Percentiles rank a stretch among this genome's conserved stretches.
Evolutionary conservation across 2,113 vertebrate species (phyloP).

Genomic region (Labeo rohita): DNA sequence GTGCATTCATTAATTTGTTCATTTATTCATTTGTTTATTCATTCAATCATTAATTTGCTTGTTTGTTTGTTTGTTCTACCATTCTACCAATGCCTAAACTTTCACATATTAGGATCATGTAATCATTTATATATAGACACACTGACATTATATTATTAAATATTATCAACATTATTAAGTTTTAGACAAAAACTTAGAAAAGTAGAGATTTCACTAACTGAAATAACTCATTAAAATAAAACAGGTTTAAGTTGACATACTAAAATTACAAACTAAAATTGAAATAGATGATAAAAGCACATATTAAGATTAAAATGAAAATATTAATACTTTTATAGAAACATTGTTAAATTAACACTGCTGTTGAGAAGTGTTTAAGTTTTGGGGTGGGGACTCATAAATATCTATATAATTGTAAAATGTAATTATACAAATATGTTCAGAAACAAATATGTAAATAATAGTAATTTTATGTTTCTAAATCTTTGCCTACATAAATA

Average conservation of each 20-base stretch:
- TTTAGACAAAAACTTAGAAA: neutral
- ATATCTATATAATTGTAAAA: neutral
- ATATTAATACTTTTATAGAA: too few relatives aligned
- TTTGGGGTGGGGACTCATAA: neutral
- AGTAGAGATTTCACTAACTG: too few relatives aligned
- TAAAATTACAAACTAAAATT: too few relatives aligned
- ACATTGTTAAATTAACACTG: neutral
- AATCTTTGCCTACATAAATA: neutral
- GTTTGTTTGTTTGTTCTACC: too few relatives aligned
- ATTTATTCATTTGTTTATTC: too few relatives aligned
- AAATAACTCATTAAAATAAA: neutral
- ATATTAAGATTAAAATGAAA: too few relatives aligned
- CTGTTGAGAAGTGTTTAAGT: neutral
- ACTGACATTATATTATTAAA: too few relatives aligned
- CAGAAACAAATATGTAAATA: neutral
- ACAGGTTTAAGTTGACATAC: neutral
- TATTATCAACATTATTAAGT: too few relatives aligned
- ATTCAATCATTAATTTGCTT: too few relatives aligned
- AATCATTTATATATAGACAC: neutral
- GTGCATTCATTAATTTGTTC: too few relatives aligned
- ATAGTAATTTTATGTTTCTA: neutral
- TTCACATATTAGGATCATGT: neutral
- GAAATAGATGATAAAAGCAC: too few relatives aligned
- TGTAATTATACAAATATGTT: too few relatives aligned
- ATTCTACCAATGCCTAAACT: neutral